Conservation (phyloP, 2,797 vertebrate genomes). For the Notolepis coatsorum region DNA sequence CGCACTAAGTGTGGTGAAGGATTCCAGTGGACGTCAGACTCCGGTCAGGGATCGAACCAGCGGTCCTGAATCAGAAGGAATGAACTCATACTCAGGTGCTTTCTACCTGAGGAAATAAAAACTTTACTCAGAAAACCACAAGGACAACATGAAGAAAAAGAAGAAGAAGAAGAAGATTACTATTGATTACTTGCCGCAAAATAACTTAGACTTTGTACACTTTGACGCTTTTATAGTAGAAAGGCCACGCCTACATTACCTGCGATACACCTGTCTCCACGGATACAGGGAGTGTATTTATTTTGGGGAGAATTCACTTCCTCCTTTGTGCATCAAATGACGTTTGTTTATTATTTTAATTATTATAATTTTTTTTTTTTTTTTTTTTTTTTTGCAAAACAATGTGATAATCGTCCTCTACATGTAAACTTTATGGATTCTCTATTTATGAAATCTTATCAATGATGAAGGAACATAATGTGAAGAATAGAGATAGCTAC, state of each 20-base stretch:
- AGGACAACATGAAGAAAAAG: constrained; percentile 46
- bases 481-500: constrained; percentile 52
- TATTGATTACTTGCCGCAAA: constrained; percentile 66
- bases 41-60: constrained; percentile 77
- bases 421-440: constrained; percentile 80
- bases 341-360: constrained; percentile 40
- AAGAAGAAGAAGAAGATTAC: constrained; percentile 45
- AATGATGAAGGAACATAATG: constrained; percentile 73
- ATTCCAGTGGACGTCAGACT: constrained; percentile 78
- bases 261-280: constrained; percentile 53
- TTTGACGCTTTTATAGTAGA: constrained; percentile 87
- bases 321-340: constrained; percentile 45
- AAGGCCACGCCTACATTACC: constrained; percentile 80
- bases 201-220: constrained; percentile 82
- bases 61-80: constrained; percentile 81
- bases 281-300: constrained; percentile 76
- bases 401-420: constrained; percentile 83
- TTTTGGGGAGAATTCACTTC: constrained; percentile 77
- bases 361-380: constrained; percentile 46
- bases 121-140: constrained; percentile 67
- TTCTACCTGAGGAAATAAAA: constrained; percentile 88
- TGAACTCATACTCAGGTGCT: constrained; percentile 98
- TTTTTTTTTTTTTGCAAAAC: constrained; percentile 55
- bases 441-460: constrained; percentile 87
- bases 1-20: constrained; percentile 37